Conservation (phyloP, 2,113 vertebrate genomes). For the Hyperoodon ampullatus region DNA sequence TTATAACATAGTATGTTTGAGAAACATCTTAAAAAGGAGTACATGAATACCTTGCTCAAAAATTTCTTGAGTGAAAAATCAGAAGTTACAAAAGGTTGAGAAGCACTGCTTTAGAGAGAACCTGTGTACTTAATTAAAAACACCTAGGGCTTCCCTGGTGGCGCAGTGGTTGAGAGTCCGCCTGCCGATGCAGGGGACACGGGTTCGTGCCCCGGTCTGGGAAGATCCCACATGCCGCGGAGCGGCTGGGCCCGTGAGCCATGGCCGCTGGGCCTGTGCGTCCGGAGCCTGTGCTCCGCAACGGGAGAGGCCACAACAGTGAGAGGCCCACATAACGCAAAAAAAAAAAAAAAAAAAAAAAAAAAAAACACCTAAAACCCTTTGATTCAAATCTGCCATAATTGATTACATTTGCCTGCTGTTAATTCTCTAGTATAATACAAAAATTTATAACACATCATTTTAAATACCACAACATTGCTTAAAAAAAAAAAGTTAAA, state of each 20-base stretch:
- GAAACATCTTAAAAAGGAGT: not conserved
- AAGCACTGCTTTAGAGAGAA: not conserved
- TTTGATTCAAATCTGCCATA: constrained; percentile 3
- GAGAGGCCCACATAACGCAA: no score
- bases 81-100: not conserved
- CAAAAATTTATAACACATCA: not conserved
- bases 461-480: not conserved
- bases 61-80: not conserved
- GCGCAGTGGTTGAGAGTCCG: no score
- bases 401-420: not conserved
- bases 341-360: no score
- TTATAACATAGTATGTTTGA: not conserved
- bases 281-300: no score
- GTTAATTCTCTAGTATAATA: not conserved
- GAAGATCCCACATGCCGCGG: no score
- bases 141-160: no score
- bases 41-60: not conserved
- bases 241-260: no score
- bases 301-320: no score
- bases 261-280: no score
- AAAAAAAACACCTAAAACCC: constrained; percentile 1
- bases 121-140: constrained; percentile 1
- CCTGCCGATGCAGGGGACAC: no score
- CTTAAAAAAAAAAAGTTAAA: not conserved
- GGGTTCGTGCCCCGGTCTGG: no score